phyloP scores from a whole-genome alignment of 2,888 invertebrate species.

The Sialis fuliginosa region DNA sequence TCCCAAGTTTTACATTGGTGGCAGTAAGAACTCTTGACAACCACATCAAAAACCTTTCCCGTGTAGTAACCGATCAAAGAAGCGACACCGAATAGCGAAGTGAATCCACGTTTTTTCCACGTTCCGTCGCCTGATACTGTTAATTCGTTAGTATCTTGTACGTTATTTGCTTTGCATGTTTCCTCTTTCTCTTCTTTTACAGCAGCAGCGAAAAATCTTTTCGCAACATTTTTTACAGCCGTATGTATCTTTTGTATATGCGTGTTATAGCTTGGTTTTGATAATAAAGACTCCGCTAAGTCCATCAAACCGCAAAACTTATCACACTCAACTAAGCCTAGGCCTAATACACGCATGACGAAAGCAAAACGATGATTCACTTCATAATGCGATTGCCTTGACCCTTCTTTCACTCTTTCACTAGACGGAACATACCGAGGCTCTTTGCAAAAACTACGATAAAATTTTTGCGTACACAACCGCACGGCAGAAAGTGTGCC shows the following conservation, averaged over 20 bases:
- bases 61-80: background rate
- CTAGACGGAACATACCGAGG: no score
- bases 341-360: constrained; percentile 9
- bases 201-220: constrained; percentile 5
- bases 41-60: background rate
- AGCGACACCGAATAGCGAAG: background rate
- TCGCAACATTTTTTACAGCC: background rate
- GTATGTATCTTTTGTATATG: background rate
- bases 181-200: constrained; percentile 3
- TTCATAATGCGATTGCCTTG: no score
- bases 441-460: no score
- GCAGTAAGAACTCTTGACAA: constrained; percentile 9
- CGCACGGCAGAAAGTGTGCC: no score
- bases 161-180: background rate
- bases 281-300: constrained; percentile 9
- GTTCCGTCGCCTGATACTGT: constrained; percentile 2
- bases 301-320: constrained; percentile 11
- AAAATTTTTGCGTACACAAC: no score
- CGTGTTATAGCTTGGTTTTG: constrained; percentile 1
- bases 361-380: constrained; percentile 5
- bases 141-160: constrained; percentile 3
- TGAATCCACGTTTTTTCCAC: constrained; percentile 1
- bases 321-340: constrained; percentile 7
- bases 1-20: constrained; percentile 9
- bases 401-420: no score